These are phyloP conservation scores for Antigone vipio DNA, from an alignment of 2,113 vertebrate genomes.

Conservation along the genomic window DNA sequence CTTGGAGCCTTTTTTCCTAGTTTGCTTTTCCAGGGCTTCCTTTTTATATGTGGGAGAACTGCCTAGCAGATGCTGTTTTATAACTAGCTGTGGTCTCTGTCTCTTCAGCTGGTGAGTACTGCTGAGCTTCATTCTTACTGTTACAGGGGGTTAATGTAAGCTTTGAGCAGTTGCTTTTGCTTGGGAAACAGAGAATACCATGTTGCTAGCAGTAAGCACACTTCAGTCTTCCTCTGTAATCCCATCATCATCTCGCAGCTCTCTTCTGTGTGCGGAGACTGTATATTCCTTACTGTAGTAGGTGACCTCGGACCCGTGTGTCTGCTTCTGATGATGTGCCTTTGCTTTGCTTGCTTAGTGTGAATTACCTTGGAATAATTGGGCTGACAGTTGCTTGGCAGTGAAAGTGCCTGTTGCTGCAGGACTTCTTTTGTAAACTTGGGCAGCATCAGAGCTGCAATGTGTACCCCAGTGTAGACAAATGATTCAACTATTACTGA, in stretches of 20 bases:
- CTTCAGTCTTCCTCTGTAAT: background rate
- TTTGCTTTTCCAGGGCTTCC: constrained; percentile 5
- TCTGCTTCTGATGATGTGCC: background rate
- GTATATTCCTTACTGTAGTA: background rate
- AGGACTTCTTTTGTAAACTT: background rate
- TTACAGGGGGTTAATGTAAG: background rate
- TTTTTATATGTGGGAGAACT: background rate
- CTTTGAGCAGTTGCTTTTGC: background rate
- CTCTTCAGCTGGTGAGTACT: background rate
- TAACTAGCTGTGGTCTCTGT: background rate
- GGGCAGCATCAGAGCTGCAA: background rate
- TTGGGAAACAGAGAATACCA: background rate
- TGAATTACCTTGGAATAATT: background rate
- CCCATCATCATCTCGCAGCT: background rate
- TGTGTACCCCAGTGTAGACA: background rate
- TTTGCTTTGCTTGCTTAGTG: background rate
- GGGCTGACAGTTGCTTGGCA: background rate
- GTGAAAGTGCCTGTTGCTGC: background rate
- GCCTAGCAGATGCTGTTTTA: background rate
- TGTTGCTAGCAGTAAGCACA: background rate
- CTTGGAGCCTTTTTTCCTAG: background rate
- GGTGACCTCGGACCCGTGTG: background rate
- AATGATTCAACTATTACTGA: background rate
- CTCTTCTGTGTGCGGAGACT: background rate
- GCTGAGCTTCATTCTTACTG: background rate